Conservation (phyloP, 2,797 vertebrate genomes). For the Telmatherina bonti region DNA sequence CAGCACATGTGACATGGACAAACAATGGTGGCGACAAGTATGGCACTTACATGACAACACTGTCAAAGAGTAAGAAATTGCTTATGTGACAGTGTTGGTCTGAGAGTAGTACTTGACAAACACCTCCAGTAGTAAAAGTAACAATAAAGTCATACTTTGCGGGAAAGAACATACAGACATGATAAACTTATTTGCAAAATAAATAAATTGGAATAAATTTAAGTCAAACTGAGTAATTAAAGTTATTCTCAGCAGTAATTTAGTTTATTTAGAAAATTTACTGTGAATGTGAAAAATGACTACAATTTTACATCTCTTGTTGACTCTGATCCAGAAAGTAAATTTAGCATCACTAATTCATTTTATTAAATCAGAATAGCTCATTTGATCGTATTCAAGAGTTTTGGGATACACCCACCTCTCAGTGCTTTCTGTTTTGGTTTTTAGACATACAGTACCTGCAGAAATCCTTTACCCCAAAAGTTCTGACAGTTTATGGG, state of each 20-base stretch:
- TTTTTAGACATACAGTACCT: not conserved
- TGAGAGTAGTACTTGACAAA: constrained; percentile 25
- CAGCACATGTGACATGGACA: constrained; percentile 65
- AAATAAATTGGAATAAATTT: no score
- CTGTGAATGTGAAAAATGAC: not conserved
- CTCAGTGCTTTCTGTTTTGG: no score
- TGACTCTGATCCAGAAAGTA: not conserved
- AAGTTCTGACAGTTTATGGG: no score
- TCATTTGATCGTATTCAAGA: not conserved
- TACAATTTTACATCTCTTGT: not conserved
- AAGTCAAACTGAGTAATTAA: no score
- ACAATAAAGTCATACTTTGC: no score
- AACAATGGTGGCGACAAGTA: constrained; percentile 37
- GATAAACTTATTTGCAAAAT: no score
- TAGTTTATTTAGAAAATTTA: no score
- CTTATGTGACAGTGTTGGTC: constrained; percentile 41
- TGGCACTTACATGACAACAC: constrained; percentile 51
- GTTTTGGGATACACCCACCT: not conserved
- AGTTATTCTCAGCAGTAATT: no score
- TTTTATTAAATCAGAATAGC: not conserved
- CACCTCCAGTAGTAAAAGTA: constrained; percentile 10
- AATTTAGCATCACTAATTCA: not conserved
- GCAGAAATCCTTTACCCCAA: not conserved
- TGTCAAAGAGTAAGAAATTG: constrained; percentile 50
- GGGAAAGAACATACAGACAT: no score